These are phyloP conservation scores for Spatula versicolor DNA, from an alignment of 2,797 vertebrate genomes.

Conservation along the genomic window DNA sequence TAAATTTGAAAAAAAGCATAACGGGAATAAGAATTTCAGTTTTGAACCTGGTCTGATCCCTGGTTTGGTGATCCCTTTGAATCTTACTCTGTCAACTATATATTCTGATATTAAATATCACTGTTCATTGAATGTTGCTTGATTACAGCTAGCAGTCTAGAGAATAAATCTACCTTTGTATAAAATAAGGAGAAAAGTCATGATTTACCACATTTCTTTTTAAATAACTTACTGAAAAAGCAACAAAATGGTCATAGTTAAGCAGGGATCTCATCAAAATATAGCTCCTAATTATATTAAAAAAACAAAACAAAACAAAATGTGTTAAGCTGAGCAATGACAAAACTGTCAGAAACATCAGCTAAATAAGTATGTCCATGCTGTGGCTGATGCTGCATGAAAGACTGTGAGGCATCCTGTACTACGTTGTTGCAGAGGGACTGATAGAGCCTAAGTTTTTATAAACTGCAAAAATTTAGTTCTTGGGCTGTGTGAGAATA, in stretches of 20 bases:
- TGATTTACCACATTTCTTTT: neutral
- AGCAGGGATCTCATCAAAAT: slow-evolving; percentile 35
- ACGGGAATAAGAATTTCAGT: neutral
- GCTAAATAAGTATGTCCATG: slow-evolving; percentile 4
- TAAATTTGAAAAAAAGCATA: neutral
- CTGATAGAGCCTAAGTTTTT: neutral
- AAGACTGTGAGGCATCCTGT: neutral
- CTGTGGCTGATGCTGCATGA: neutral
- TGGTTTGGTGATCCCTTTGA: neutral
- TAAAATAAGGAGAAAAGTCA: neutral
- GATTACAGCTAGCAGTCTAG: neutral
- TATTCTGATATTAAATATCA: neutral
- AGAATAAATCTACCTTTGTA: neutral
- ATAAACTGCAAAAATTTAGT: neutral
- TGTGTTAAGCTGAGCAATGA: neutral
- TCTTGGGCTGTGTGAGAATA: too few species aligned
- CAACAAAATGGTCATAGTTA: neutral
- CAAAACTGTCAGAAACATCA: slow-evolving; percentile 39
- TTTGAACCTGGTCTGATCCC: neutral
- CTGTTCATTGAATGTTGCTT: neutral
- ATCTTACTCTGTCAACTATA: neutral
- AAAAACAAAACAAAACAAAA: neutral
- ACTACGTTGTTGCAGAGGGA: neutral
- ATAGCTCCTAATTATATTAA: slow-evolving; percentile 43
- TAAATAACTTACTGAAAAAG: neutral